Conservation (phyloP, 1,140 invertebrate species). For the Drosophila repleta region DNA sequence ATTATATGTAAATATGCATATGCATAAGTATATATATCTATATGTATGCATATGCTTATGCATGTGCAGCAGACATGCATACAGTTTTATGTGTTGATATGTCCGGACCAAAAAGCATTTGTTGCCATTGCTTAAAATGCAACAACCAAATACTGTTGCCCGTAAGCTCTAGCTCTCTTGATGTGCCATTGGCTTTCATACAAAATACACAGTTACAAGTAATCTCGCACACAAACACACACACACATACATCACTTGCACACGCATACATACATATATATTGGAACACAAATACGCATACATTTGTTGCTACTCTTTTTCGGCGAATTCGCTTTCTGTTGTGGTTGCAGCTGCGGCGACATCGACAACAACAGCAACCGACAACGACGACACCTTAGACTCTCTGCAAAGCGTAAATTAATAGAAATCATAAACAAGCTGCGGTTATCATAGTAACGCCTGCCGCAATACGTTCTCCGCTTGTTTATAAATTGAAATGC, state of each 20-base stretch:
- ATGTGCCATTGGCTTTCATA: conserved; percentile 33
- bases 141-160: conserved; percentile 31
- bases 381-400: conserved; percentile 10
- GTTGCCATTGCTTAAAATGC: conserved; percentile 38
- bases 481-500: background rate
- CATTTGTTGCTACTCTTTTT: conserved; percentile 50
- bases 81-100: conserved; percentile 9
- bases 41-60: background rate
- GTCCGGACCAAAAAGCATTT: conserved; percentile 34
- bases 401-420: conserved; percentile 25
- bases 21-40: background rate
- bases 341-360: conserved; percentile 39
- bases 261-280: no score
- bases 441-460: conserved; percentile 20
- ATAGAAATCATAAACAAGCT: conserved; percentile 36
- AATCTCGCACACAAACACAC: conserved; percentile 11
- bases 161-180: conserved; percentile 13
- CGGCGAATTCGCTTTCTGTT: conserved; percentile 43
- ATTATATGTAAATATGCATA: conserved; percentile 5
- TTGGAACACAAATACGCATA: conserved; percentile 1
- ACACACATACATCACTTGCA: conserved; percentile 1
- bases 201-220: conserved; percentile 18
- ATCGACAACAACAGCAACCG: background rate
- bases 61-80: background rate
- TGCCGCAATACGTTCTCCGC: background rate